Base-by-base conservation (phyloP, 2,113 vertebrate genomes). In the Oxygymnocypris stewartii region DNA sequence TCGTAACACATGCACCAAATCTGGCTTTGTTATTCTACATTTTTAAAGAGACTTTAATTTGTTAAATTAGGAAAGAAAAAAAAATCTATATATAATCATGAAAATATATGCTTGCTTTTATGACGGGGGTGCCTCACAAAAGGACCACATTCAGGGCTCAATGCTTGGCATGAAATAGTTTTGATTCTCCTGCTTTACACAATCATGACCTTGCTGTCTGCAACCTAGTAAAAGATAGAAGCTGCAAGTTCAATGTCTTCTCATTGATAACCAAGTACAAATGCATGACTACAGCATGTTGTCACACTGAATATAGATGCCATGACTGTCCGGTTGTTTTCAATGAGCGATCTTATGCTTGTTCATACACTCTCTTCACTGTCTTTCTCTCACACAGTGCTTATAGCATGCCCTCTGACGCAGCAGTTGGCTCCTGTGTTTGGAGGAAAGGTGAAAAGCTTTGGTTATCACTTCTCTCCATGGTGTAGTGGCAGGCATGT, bases 391-490 rank as follows among this genome's bases (percentile, higher is more conserved):
- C 40, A 20, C 16, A 44, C 20, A n/a, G 11, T 51, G 10, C 42
- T 71, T 71, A 82, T 82, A 80, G 35, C 44, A 2, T 18, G 28
- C 63, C 25, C 65, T 84, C 49, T 82, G 49, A 74, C 49, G 23
- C 82, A 57, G 82, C 12, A 59, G 67, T 84, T 59, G 65, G 35
- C 35, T 42, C 23, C 28, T 13, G 63, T 82, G 44, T 82, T 69
- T 82, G 18, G 63, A 69, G 3, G 16, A 71, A 63, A 65, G 42
- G 63, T 71, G 65, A 83, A 74, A 69, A 42, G 44, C 82, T 84
- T 84, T 74, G 69, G 49, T 84, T 73, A 57, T 74, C 12, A 74
- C 47, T 69, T 71, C 28, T 37, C 9, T 82, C 65, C 28, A 37
- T 51, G 65, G 82, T 59, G 67, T 49, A 54, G 18, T 67, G 61